Evolutionary conservation across 2,113 vertebrate species (phyloP).

Genomic region (Pantherophis guttatus): DNA sequence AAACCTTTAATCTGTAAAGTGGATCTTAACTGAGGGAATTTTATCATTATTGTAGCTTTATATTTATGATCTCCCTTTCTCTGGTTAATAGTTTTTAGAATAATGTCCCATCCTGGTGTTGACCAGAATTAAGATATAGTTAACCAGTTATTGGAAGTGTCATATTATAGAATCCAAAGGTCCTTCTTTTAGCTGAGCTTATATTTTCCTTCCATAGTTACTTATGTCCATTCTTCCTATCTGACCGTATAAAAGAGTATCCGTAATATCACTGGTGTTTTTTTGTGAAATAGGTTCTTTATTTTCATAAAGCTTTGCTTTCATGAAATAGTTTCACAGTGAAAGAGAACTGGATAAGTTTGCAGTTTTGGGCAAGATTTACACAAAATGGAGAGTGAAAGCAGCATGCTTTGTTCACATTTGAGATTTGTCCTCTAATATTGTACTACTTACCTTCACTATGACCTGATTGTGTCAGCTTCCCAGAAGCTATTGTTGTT

Average conservation of each 20-base stretch:
- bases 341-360: slow-evolving; percentile 15
- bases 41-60: not conserved
- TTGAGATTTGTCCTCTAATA: slow-evolving; percentile 40
- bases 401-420: not conserved
- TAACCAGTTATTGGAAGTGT: not conserved
- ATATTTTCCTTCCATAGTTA: not conserved
- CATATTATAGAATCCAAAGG: not conserved
- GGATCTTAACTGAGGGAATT: not conserved
- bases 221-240: not conserved
- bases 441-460: slow-evolving; percentile 43
- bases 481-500: not conserved
- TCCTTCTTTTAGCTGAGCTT: not conserved
- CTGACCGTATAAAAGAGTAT: not conserved
- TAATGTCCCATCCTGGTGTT: not conserved
- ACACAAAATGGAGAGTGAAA: slow-evolving; percentile 11
- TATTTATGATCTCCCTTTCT: not conserved
- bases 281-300: not conserved
- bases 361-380: not conserved
- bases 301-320: not conserved
- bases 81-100: not conserved
- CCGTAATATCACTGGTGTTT: not conserved
- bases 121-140: not conserved
- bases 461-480: slow-evolving; percentile 34
- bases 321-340: fast-evolving
- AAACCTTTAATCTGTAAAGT: not conserved